Base-by-base conservation (phyloP, 2,113 vertebrate species). In the Percopsis transmontana region DNA sequence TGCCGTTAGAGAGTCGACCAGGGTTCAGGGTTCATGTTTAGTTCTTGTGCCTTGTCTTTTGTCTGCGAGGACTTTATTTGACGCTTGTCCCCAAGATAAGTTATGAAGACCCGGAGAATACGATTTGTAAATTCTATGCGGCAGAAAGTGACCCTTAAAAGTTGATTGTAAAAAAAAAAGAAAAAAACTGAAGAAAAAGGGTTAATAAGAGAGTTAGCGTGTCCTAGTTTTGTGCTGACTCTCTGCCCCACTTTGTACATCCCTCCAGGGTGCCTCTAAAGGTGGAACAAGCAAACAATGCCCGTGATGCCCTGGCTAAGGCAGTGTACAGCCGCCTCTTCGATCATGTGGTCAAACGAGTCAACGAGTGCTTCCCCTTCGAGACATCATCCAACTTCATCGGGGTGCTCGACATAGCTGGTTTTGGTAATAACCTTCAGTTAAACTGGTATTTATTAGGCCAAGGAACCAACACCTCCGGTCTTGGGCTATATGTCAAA, bases 281-380 rank as follows among this genome's bases (percentile, higher is more conserved):
- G 91, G 97, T 99, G 88, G 97, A 99, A 65, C 97, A 99, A 70
- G 97, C 97, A 7, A 99, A 98, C 91, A 98, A 94, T 63, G 97
- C 96, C 23, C 95, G 97, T 0, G 97, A 99, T 81, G 97, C 97
- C 21, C 88, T 99, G 87, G 97, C 97, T 80, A 99, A 99, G 88
- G 96, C 96, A 0, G 94, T 99, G 15, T 99, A 99, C 62, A 98
- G 97, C 86, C 93, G 95, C 45, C 95, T 99, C 50, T 99, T 99
- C 52, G 97, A 99, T 86, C 97, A 98, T 1, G 97, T 99, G 76
- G 97, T 99, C 23, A 96, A 94, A 70, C 92, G 97, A 54, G 97
- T 98, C 41, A 99, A 99, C 84, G 94, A 95, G 66, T 99, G 97
- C 80, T 99, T 99, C 79, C 97, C 97, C 51, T 99, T 99, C 78